Base-by-base conservation (phyloP, 37 sponge, comb jelly and placozoan species). In the Chondrosia reniformis region DNA sequence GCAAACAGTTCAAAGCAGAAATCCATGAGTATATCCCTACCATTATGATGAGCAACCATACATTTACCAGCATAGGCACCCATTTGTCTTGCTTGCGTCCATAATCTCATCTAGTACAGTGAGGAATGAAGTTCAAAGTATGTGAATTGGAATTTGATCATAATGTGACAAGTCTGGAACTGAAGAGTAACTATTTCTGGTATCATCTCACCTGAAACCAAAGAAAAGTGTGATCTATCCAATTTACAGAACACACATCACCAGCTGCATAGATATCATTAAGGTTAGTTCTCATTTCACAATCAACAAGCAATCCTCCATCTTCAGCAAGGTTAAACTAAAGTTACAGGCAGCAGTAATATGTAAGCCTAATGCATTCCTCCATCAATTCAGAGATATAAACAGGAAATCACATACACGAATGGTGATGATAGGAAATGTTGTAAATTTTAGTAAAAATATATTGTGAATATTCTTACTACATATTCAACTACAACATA, bases 1-100 rank as follows among this genome's bases (percentile, higher is more conserved):
- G 99, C 84, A 80, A 98, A 98, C 55, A 98, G 75, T 52, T 98
- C 99, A 86, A 98, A 98, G 39, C 94, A 95, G 78, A 98, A 95
- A 67, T 98, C 99, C 66, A 82, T 81, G 0, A 76, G 62, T 15
- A 92, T 46, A 36, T 56, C 25, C 31, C 90, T 92, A n/a, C 76
- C 87, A 17, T 41, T 88, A 85, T 69, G 1, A 45, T 91, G 95
- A 24, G 88, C 76, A 44, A 77, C 65, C 88, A 98, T 93, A 43
- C 91, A 89, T 38, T 76, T 67, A 19, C 89, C 99, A 75, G 99
- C 92, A 79, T 95, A 95, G 42, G 86, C 72, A 17, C 99, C 99
- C 96, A 93, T 91, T 79, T 98, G 99, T 59, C 94, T 49, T 15
- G 96, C 99, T 81, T 98, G 99, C 38, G 88, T 92, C 99, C 99